Base-by-base conservation (phyloP, 2,888 invertebrate species). In the Lydus trimaculatus region DNA sequence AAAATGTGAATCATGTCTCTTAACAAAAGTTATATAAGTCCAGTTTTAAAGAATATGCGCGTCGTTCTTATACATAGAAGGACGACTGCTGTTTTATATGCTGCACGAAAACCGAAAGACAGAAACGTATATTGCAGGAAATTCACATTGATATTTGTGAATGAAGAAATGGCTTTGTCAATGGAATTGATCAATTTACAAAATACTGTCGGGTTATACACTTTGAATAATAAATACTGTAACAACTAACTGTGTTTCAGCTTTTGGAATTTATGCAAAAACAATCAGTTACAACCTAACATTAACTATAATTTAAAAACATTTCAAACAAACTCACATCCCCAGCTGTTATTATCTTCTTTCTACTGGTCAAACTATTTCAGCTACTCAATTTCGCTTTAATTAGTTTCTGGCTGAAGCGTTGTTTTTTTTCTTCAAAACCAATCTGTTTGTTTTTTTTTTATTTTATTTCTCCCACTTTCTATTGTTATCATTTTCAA, bases 1-100 rank as follows among this genome's bases (percentile, higher is more conserved):
- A 64, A 70, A 70, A 70, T 70, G 70, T 67, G 70, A 70, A 70
- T 67, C 70, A 67, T 70, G 70, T 67, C 63, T 65, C 60, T 66
- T 63, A 63, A 69, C 56, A 56, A 56, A 56, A 56, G 66, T 69
- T 69, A 69, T 66, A 63, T 65, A 66, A 69, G 69, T 69, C 58
- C 58, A 48, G 56, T 43, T 56, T 58, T 63, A 58, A 65, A 69
- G 64, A 65, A 62, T 65, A 64, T 58, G 65, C 63, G 65, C 63
- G 69, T 13, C 39, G 2, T 31, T 31, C 36, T 20, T 56, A 25
- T 56, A 56, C 5, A 8, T 56, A 3, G 61, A n/a, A 31, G 2
- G 61, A 61, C n/a, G n/a, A n/a, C n/a, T n/a, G n/a, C 65, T 63
- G 56, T 61, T 69, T 69, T 65, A 66, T 69, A 69, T 69, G 69